Evolutionary conservation across 2,888 invertebrate species (phyloP), one percentile per base, ranked within the genome.

Genomic region (Odontocolon sp.): DNA sequence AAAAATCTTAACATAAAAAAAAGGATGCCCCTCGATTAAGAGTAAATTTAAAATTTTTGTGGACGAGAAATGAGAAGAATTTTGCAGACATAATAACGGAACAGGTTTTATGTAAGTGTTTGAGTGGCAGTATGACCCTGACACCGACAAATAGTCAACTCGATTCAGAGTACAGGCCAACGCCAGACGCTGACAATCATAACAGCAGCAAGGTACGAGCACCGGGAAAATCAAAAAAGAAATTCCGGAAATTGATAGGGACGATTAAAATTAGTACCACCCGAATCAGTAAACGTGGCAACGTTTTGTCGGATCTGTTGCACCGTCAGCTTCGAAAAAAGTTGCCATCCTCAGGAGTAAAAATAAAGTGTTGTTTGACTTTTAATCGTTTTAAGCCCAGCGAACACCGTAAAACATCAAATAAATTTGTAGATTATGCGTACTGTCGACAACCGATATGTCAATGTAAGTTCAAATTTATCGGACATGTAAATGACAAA

Each of bases 371-470:
- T 40, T 67, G 26, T 18, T 14, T 40, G 8, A 56, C 56, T 0
- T 56, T 67, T 40, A 36, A 21, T n/a, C 40, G 67, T 16, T 67
- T 47, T 26, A 50, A 54, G 16, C 14, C 5, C 16, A 38, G 54
- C 9, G 38, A 14, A n/a, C 6, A 56, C 14, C 9, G 1, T 23
- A 54, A 54, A 16, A 18, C 8, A 6, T 9, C 0, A 1, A 9
- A 11, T 9, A 56, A 40, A 21, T 67, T 38, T 16, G 11, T 36
- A 2, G 40, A 54, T n/a, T 67, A 54, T 9, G 67, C 38, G 14
- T 67, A 14, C 16, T 56, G 67, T 18, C 38, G 42, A 18, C 56
- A 67, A 40, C 56, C 67, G 9, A 54, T 54, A 16, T 67, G 67
- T 18, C 52, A 56, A 18, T 56, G 9, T 26, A 28, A 2, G 1